phyloP scores from a whole-genome alignment of 2,888 invertebrate genomes.

The Caenorhabditis imperialis region DNA sequence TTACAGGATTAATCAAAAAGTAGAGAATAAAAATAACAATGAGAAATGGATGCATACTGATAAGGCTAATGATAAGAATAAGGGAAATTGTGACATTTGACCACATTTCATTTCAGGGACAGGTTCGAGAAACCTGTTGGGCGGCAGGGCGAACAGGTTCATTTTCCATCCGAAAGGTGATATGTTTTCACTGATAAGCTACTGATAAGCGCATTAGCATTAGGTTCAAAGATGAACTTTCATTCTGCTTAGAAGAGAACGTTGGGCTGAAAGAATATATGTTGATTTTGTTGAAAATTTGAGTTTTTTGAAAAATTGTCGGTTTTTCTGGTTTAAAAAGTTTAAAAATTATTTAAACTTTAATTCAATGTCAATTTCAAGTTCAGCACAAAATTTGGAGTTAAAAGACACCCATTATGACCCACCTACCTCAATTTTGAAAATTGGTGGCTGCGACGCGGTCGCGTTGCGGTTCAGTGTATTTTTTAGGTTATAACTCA shows the following conservation, averaged over 20 bases:
- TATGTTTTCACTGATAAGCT: not conserved
- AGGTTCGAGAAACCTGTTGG: conserved; percentile 22
- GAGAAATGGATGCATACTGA: conserved; percentile 10
- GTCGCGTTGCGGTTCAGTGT: too few species aligned
- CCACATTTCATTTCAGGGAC: conserved; percentile 1
- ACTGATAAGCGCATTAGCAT: too few species aligned
- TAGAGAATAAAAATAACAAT: conserved; percentile 31
- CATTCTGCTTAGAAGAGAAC: not conserved
- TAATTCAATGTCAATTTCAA: not conserved
- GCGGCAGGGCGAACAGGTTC: conserved; percentile 22
- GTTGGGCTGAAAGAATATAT: not conserved
- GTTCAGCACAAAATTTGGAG: too few species aligned
- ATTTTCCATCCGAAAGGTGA: not conserved
- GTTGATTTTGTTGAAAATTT: not conserved
- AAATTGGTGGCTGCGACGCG: too few species aligned
- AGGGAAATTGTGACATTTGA: conserved; percentile 50
- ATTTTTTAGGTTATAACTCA: too few species aligned
- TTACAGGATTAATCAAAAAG: conserved; percentile 9
- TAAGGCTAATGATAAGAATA: too few species aligned
- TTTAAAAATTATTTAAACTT: not conserved
- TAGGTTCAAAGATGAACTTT: not conserved
- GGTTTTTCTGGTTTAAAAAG: too few species aligned
- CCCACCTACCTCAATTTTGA: too few species aligned
- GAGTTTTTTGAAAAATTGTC: not conserved
- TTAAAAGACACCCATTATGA: too few species aligned